A percentile compares a stretch with the other conserved stretches of the same genome.
These are phyloP conservation scores for Megathymus violae DNA, from an alignment of 1,140 invertebrate species.

Conservation along the genomic window DNA sequence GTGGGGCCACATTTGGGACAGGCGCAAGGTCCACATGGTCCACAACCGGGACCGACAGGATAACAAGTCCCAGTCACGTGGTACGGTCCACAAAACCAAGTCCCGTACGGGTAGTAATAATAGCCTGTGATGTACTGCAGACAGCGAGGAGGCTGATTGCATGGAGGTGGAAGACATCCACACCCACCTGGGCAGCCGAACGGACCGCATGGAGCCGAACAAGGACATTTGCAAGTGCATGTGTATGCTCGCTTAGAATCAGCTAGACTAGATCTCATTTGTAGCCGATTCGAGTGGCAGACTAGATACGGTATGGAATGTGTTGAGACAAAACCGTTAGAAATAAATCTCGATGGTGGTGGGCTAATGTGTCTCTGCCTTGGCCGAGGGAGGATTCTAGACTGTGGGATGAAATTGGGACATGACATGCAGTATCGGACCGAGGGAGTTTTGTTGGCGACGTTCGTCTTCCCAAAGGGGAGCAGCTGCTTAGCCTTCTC, in stretches of 20 bases:
- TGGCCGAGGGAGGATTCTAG: constrained; percentile 5
- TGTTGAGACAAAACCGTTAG: not conserved
- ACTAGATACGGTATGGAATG: not conserved
- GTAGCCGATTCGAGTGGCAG: not conserved
- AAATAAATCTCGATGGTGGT: not conserved
- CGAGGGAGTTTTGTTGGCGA: constrained; percentile 2
- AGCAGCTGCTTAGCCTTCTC: constrained; percentile 30
- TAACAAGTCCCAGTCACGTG: constrained; percentile 55
- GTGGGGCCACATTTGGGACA: constrained; percentile 39
- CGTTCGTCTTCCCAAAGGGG: constrained; percentile 12
- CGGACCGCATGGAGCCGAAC: constrained; percentile 54
- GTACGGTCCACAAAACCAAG: constrained; percentile 75
- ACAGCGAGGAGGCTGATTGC: constrained; percentile 62
- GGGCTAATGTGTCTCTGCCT: constrained; percentile 30
- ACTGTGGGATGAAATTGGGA: constrained; percentile 40
- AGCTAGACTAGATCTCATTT: constrained; percentile 11
- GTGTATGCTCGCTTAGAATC: constrained; percentile 35
- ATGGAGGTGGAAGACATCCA: constrained; percentile 61
- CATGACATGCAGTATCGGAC: constrained; percentile 47
- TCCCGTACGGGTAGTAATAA: constrained; percentile 75
- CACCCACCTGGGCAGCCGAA: constrained; percentile 51
- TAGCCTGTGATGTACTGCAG: constrained; percentile 76
- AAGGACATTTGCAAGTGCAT: constrained; percentile 41
- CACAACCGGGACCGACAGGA: constrained; percentile 35
- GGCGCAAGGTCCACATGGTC: constrained; percentile 35